phyloP scores from a whole-genome alignment of 2,888 invertebrate genomes.

The Eledona agricola region DNA sequence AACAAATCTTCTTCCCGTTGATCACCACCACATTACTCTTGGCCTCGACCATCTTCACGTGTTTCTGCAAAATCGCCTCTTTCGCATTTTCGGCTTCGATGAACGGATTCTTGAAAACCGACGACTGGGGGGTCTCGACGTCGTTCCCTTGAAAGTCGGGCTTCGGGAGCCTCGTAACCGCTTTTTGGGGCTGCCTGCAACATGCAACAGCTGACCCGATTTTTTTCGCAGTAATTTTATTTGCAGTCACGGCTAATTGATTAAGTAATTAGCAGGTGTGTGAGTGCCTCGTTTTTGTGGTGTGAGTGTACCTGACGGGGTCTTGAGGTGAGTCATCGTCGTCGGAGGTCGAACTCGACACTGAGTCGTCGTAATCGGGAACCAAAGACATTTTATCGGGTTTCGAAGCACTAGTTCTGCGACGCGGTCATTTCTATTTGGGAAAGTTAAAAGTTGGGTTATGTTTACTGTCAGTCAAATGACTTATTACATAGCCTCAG shows the following conservation, averaged over 20 bases:
- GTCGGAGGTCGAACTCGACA: slow-evolving; percentile 11
- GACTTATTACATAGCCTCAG: too few relatives aligned
- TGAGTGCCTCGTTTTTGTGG: not conserved
- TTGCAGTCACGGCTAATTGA: not conserved
- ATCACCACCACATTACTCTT: slow-evolving; percentile 76
- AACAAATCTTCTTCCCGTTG: slow-evolving; percentile 90
- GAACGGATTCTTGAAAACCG: slow-evolving; percentile 89
- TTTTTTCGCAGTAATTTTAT: slow-evolving; percentile 52
- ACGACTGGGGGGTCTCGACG: slow-evolving; percentile 66
- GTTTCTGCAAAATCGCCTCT: slow-evolving; percentile 83
- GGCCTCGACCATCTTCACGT: slow-evolving; percentile 88
- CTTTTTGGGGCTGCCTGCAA: slow-evolving; percentile 43
- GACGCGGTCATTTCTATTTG: too few relatives aligned
- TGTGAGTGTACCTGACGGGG: slow-evolving; percentile 1
- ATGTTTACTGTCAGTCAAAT: too few relatives aligned
- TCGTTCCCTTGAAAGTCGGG: slow-evolving; percentile 24
- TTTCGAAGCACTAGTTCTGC: slow-evolving; percentile 1
- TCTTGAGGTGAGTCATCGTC: slow-evolving; percentile 3
- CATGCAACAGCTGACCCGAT: slow-evolving; percentile 52
- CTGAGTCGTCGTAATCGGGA: slow-evolving; percentile 67
- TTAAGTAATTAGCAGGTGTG: not conserved
- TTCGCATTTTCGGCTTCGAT: slow-evolving; percentile 86
- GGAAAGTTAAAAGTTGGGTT: slow-evolving; percentile 16
- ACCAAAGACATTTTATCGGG: slow-evolving; percentile 67
- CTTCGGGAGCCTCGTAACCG: slow-evolving; percentile 46